Percentiles rank a stretch among this genome's conserved stretches.
Evolutionary conservation across 1,140 invertebrate species (phyloP).

Genomic region (Drosophila ambigua): DNA sequence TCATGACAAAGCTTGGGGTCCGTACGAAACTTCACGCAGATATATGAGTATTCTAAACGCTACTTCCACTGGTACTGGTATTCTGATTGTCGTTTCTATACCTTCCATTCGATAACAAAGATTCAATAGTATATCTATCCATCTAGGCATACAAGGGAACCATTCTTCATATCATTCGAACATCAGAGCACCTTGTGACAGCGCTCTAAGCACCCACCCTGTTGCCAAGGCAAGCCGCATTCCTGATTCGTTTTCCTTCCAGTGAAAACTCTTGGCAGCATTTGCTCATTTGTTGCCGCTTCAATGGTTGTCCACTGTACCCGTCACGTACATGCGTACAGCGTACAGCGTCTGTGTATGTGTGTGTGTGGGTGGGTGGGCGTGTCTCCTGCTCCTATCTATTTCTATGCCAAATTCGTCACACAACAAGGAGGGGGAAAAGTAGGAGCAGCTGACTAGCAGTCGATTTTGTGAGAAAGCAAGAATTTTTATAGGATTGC

Average conservation of each 20-base stretch:
- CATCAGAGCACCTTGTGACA: not conserved
- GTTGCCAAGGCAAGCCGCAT: not conserved
- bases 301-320: slow-evolving; percentile 37
- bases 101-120: too few relatives aligned
- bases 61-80: too few relatives aligned
- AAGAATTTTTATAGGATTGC: slow-evolving; percentile 64
- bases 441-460: not conserved
- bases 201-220: slow-evolving; percentile 8
- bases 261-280: slow-evolving; percentile 19
- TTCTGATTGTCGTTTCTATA: too few relatives aligned
- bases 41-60: too few relatives aligned
- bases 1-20: too few relatives aligned
- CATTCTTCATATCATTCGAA: not conserved
- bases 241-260: not conserved
- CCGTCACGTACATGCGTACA: slow-evolving; percentile 28
- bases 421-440: slow-evolving; percentile 43
- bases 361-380: slow-evolving; percentile 12
- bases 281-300: slow-evolving; percentile 17
- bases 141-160: too few relatives aligned
- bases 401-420: slow-evolving; percentile 31
- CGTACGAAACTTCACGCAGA: too few relatives aligned
- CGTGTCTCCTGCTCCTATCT: slow-evolving; percentile 29
- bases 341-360: not conserved
- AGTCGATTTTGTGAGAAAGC: slow-evolving; percentile 39
- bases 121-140: too few relatives aligned